phyloP scores from a whole-genome alignment of 2,113 vertebrate genomes.

The Labeo rohita region DNA sequence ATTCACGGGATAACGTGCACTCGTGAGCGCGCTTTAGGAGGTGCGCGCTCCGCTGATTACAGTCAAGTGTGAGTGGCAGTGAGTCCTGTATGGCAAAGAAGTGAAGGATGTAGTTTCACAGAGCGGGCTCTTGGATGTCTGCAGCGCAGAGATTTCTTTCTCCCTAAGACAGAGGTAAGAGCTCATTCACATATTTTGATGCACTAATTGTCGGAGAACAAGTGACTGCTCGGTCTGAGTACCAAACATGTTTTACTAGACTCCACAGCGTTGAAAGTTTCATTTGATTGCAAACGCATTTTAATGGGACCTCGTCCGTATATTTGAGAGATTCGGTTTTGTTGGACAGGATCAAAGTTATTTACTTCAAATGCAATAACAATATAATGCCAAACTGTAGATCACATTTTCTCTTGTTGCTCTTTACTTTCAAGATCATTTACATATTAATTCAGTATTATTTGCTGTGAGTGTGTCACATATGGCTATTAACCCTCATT shows the following conservation, averaged over 20 bases:
- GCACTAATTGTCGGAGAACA: slow-evolving; percentile 1
- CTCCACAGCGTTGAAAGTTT: slow-evolving; percentile 45
- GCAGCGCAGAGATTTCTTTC: neutral
- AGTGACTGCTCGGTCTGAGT: neutral
- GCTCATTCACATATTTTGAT: slow-evolving; percentile 12
- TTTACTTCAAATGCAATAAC: neutral
- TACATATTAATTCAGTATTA: neutral
- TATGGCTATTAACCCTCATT: neutral
- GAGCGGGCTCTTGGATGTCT: neutral
- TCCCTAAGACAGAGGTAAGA: slow-evolving; percentile 50
- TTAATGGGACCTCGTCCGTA: neutral
- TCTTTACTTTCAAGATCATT: neutral
- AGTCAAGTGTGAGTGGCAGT: slow-evolving; percentile 31
- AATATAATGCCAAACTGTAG: neutral
- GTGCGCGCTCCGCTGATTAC: slow-evolving; percentile 26
- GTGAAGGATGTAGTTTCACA: slow-evolving; percentile 27
- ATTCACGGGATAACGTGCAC: slow-evolving; percentile 23
- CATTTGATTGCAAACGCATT: neutral
- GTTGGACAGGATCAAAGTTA: slow-evolving; percentile 20
- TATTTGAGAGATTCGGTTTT: neutral
- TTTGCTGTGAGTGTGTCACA: neutral
- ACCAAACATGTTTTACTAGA: neutral
- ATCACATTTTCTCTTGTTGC: neutral
- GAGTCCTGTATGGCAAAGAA: neutral
- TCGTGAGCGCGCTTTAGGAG: slow-evolving; percentile 48